Evolutionary conservation across 2,888 invertebrate genomes (phyloP).

Genomic region (Pycnomerus fuliginosus): DNA sequence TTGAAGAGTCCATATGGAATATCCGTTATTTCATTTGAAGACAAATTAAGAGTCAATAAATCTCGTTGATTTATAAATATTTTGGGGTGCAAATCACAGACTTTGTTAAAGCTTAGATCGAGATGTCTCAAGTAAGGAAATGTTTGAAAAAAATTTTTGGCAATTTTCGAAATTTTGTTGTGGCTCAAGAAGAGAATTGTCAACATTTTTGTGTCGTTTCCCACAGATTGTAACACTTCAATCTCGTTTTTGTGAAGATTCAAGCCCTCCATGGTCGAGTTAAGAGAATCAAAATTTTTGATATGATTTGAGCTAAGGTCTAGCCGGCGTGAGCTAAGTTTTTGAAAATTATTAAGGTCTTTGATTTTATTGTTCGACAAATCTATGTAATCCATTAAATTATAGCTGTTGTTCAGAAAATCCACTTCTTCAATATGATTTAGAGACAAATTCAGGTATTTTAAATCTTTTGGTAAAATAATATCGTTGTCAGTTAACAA

Average conservation of each 20-base stretch:
- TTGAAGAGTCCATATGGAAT: neutral
- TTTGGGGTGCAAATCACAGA: neutral
- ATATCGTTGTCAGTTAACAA: neutral
- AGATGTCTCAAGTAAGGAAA: neutral
- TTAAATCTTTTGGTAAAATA: too few relatives aligned
- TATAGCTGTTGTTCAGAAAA: constrained; percentile 3
- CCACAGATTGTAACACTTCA: neutral
- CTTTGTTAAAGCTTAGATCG: neutral
- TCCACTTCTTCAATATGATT: neutral
- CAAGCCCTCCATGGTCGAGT: neutral
- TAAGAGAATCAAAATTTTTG: neutral
- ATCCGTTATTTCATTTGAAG: neutral
- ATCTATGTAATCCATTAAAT: neutral
- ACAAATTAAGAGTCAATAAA: neutral
- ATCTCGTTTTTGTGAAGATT: neutral
- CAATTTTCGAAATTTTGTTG: neutral
- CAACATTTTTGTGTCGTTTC: neutral
- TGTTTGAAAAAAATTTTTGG: neutral
- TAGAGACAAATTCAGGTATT: constrained; percentile 5
- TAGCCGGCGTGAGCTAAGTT: neutral
- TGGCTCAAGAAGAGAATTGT: neutral
- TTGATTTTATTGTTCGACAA: constrained; percentile 5
- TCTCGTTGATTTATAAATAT: neutral
- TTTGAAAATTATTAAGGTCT: neutral
- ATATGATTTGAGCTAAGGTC: neutral